Evolutionary conservation across 2,113 vertebrate genomes (phyloP).

Genomic region (Naja naja): DNA sequence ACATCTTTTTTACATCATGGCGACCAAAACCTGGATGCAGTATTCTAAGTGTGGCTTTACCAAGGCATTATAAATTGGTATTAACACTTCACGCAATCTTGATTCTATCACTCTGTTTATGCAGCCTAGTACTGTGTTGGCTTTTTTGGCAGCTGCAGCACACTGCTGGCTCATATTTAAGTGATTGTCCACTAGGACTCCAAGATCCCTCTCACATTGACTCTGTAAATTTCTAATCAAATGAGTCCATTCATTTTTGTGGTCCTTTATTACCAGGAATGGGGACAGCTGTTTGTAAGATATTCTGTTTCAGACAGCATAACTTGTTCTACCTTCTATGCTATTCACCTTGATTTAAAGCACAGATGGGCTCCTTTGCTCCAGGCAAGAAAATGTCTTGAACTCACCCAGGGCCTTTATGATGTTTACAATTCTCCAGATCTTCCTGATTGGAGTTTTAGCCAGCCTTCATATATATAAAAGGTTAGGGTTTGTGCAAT

Average conservation of each 20-base stretch:
- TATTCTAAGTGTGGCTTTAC: too few relatives aligned
- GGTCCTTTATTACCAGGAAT: not conserved
- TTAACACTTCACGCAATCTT: too few relatives aligned
- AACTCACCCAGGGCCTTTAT: not conserved
- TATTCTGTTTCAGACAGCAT: not conserved
- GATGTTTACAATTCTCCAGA: not conserved
- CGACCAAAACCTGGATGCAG: too few relatives aligned
- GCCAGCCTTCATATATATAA: not conserved
- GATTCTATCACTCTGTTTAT: too few relatives aligned
- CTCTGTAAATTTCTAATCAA: not conserved
- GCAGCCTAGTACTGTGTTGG: too few relatives aligned
- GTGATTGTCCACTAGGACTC: too few relatives aligned
- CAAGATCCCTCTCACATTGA: not conserved
- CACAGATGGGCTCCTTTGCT: not conserved
- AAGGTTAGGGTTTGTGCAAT: not conserved
- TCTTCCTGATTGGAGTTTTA: not conserved
- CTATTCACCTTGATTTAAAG: not conserved
- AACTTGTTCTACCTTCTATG: not conserved
- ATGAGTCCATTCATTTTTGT: not conserved
- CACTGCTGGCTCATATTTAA: too few relatives aligned
- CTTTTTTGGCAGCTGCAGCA: too few relatives aligned
- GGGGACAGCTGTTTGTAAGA: not conserved
- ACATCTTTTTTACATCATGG: too few relatives aligned
- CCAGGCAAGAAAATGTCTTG: not conserved
- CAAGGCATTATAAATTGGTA: too few relatives aligned